phyloP scores from a whole-genome alignment of 2,113 vertebrate species.

The Myrmophylax atrothorax region DNA sequence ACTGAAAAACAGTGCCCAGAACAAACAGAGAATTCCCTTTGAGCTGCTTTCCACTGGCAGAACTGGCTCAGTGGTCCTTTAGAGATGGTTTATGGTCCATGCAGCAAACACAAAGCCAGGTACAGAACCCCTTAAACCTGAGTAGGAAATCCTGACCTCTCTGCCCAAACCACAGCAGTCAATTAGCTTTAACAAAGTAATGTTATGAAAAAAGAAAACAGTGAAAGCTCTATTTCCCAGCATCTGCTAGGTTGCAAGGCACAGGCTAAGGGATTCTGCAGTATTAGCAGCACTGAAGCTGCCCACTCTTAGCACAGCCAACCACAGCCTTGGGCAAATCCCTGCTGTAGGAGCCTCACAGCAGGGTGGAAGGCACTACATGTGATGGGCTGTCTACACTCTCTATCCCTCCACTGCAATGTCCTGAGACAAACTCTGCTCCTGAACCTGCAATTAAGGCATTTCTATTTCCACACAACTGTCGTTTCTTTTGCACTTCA shows the following conservation, averaged over 20 bases:
- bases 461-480: neutral
- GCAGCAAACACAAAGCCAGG: neutral
- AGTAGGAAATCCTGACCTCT: neutral
- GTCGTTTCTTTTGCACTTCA: neutral
- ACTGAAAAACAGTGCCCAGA: neutral
- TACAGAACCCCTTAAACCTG: accelerated
- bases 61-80: neutral
- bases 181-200: neutral
- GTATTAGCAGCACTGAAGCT: neutral
- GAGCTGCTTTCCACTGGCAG: neutral
- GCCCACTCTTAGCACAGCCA: neutral
- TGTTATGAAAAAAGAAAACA: neutral
- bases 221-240: neutral
- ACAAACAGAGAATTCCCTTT: neutral
- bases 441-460: neutral
- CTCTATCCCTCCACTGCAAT: neutral
- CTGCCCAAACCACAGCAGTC: neutral
- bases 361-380: neutral
- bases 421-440: neutral
- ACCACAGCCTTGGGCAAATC: neutral
- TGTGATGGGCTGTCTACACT: neutral
- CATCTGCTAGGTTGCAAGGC: neutral
- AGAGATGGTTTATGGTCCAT: neutral
- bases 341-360: neutral
- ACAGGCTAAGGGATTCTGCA: neutral